Evolutionary conservation across 1,140 invertebrate genomes (phyloP).

Genomic region (Luehdorfia chinensis): DNA sequence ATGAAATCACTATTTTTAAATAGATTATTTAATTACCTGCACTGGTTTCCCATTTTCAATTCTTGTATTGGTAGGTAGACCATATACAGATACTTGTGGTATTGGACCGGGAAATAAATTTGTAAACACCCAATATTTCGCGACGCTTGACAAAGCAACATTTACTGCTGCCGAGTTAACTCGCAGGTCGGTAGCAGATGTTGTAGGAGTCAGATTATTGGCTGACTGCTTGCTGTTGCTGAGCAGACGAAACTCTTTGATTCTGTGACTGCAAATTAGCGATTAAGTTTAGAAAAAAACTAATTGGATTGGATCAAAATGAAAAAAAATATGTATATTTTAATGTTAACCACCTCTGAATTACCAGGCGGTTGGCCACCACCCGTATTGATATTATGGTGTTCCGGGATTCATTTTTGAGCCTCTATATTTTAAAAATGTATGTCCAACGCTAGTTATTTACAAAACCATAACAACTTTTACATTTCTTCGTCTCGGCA

Average conservation of each 20-base stretch:
- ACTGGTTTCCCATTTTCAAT: slow-evolving; percentile 79
- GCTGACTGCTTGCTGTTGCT: slow-evolving; percentile 47
- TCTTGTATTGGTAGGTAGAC: slow-evolving; percentile 72
- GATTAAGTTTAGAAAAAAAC: slow-evolving; percentile 24
- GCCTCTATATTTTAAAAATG: slow-evolving; percentile 28
- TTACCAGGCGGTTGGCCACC: slow-evolving; percentile 74
- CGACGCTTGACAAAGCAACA: slow-evolving; percentile 80
- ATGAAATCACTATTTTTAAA: not conserved
- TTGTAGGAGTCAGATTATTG: slow-evolving; percentile 65
- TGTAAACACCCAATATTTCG: slow-evolving; percentile 83
- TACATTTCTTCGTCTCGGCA: slow-evolving; percentile 70
- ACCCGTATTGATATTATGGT: slow-evolving; percentile 75
- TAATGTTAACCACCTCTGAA: slow-evolving; percentile 72
- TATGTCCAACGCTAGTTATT: slow-evolving; percentile 38
- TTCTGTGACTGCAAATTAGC: slow-evolving; percentile 52
- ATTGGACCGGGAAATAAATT: slow-evolving; percentile 81
- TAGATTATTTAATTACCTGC: slow-evolving; percentile 61
- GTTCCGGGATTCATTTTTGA: slow-evolving; percentile 77
- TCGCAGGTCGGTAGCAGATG: slow-evolving; percentile 78
- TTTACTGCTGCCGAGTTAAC: slow-evolving; percentile 80
- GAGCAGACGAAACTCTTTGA: slow-evolving; percentile 51
- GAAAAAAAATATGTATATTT: slow-evolving; percentile 35
- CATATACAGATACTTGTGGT: slow-evolving; percentile 81
- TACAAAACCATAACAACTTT: slow-evolving; percentile 69
- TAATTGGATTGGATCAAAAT: slow-evolving; percentile 27